Evolutionary conservation across 2,113 vertebrate genomes (phyloP), one percentile per base, ranked within the genome.

Genomic region (Cyphomyrus plagiostoma): DNA sequence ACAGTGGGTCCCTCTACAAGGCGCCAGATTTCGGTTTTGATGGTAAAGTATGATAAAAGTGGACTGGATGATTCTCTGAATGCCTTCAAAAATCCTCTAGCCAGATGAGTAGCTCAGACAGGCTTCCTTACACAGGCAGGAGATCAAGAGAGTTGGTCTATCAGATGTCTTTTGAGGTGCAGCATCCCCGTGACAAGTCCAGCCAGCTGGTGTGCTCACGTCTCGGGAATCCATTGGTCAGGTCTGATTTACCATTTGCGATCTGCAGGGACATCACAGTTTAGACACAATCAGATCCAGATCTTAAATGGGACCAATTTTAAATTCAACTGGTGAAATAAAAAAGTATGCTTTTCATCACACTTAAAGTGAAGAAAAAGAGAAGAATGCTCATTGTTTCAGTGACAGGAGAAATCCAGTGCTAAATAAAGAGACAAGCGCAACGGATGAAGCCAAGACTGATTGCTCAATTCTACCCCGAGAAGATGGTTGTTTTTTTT

Each of bases 391-490:
- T 48, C 82, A n/a, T 23, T 48, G 87, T 45, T 66, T 62, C 87
- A 46, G 3, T 13, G 87, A 88, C 19, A 19, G 42, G 23, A 15
- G 9, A n/a, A 74, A 88, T 46, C 52, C 86, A 46, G 62, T 11
- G 13, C 30, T 62, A 88, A 88, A 88, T 45, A n/a, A 88, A 62
- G 86, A 88, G 56, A 66, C 35, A 66, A 62, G 87, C 1, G 23
- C 10, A 4, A 30, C 6, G 19, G 45, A 5, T 45, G 58, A 10
- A 42, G 52, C 21, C 17, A 8, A 87, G 58, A 88, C 23, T 48
- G 87, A 70, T 88, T 88, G n/a, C 62, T 74, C 87, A 88, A 58
- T 88, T 88, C 56, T 88, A 21, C 11, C 62, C 58, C 19, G 10
- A 70, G 39, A 70, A 42, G 87, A 26, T 74, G 42, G 87, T 70